These are phyloP conservation scores for Octodonta nipae DNA, from an alignment of 2,888 invertebrate species.

Conservation along the genomic window DNA sequence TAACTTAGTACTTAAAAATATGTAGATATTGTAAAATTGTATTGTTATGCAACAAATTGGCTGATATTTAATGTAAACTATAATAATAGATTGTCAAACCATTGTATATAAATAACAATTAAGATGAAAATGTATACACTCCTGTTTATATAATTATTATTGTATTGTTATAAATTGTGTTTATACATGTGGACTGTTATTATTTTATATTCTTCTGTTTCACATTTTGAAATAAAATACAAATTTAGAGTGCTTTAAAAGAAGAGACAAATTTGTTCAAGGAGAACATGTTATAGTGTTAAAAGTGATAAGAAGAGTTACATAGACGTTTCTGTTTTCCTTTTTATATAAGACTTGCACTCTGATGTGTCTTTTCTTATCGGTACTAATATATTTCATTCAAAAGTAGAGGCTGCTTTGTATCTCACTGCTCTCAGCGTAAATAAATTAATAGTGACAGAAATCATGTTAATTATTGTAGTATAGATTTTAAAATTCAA, in stretches of 20 bases:
- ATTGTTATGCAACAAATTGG: slow-evolving; percentile 21
- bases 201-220: slow-evolving; percentile 20
- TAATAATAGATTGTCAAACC: slow-evolving; percentile 19
- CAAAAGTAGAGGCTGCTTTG: slow-evolving; percentile 9
- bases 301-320: slow-evolving; percentile 7
- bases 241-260: slow-evolving; percentile 6
- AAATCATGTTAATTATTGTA: no score
- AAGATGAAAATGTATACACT: slow-evolving; percentile 28
- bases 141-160: slow-evolving; percentile 26
- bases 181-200: slow-evolving; percentile 32
- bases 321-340: slow-evolving; percentile 1
- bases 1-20: slow-evolving; percentile 18
- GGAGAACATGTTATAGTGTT: no score
- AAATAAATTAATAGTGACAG: no score
- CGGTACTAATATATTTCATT: slow-evolving; percentile 17
- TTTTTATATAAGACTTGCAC: slow-evolving; percentile 12
- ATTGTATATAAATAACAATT: slow-evolving; percentile 27
- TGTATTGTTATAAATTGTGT: slow-evolving; percentile 32
- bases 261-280: no score
- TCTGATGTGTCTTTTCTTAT: slow-evolving; percentile 14
- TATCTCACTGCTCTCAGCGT: no score
- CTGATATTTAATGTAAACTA: slow-evolving; percentile 20
- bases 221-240: slow-evolving; percentile 20
- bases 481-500: no score
- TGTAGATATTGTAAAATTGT: slow-evolving; percentile 22